phyloP scores from a whole-genome alignment of 2,888 invertebrate genomes.

The Hyposoter dolosus region DNA sequence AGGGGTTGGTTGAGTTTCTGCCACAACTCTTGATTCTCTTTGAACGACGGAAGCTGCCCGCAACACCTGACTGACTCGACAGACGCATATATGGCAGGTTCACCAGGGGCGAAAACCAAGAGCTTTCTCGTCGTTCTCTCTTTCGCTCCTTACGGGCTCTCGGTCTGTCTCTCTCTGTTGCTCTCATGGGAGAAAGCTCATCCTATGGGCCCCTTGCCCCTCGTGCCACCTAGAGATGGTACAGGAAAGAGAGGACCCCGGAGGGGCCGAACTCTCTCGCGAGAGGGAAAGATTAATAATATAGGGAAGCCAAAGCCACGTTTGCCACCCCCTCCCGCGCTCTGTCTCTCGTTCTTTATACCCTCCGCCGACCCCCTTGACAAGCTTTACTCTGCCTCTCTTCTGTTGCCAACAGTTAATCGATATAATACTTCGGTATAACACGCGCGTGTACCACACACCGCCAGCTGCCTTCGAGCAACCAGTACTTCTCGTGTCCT shows the following conservation, averaged over 20 bases:
- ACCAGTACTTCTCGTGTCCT: slow-evolving; percentile 29
- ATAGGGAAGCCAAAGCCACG: slow-evolving; percentile 83
- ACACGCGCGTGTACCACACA: slow-evolving; percentile 73
- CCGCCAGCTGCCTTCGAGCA: slow-evolving; percentile 53
- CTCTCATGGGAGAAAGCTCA: slow-evolving; percentile 19
- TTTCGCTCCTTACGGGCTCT: not conserved
- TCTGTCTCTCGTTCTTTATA: slow-evolving; percentile 69
- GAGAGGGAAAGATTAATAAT: slow-evolving; percentile 84
- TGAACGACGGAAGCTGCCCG: slow-evolving; percentile 80
- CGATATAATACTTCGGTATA: slow-evolving; percentile 84
- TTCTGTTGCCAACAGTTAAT: slow-evolving; percentile 85
- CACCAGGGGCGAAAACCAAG: slow-evolving; percentile 66
- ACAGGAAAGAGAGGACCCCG: slow-evolving; percentile 60
- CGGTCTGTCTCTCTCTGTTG: slow-evolving; percentile 24
- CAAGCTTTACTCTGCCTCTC: slow-evolving; percentile 82
- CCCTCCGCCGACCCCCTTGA: slow-evolving; percentile 63
- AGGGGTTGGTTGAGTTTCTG: slow-evolving; percentile 61
- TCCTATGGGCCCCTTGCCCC: not conserved
- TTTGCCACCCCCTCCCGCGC: slow-evolving; percentile 71
- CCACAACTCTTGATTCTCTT: slow-evolving; percentile 79
- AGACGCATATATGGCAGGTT: slow-evolving; percentile 77
- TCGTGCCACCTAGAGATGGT: slow-evolving; percentile 26
- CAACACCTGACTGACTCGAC: slow-evolving; percentile 82
- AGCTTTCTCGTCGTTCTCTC: slow-evolving; percentile 37
- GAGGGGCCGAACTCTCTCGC: slow-evolving; percentile 68